These are phyloP conservation scores for Heliopora coerulea DNA, from an alignment of 92 coral and sea anemone species.

Conservation along the genomic window DNA sequence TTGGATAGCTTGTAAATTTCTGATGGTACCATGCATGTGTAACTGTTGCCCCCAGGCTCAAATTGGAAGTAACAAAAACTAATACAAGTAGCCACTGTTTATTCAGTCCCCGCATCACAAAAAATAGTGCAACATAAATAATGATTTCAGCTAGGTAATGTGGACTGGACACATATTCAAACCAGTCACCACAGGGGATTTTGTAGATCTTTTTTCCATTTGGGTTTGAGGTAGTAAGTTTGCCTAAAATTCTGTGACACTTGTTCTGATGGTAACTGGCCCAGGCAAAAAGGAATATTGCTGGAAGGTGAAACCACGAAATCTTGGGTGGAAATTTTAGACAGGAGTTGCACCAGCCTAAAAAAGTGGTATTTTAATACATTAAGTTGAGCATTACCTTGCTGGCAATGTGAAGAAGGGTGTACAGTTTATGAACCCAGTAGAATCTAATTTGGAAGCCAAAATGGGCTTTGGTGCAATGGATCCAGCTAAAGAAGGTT, in stretches of 20 bases:
- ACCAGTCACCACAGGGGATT: constrained; percentile 94
- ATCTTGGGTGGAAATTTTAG: constrained; percentile 18
- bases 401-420: no score
- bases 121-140: constrained; percentile 73
- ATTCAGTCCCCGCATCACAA: constrained; percentile 62
- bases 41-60: constrained; percentile 69
- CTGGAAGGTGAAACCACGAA: constrained; percentile 60
- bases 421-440: no score
- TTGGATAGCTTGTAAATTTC: constrained; percentile 81
- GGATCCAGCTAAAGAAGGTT: no score
- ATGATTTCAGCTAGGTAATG: constrained; percentile 93
- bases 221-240: constrained; percentile 47
- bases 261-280: constrained; percentile 83
- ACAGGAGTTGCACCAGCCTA: constrained; percentile 62
- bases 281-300: constrained; percentile 66
- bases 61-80: constrained; percentile 70
- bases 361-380: no score
- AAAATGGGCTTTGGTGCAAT: no score
- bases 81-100: constrained; percentile 65
- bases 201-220: constrained; percentile 53
- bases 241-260: constrained; percentile 81
- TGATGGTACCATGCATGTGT: constrained; percentile 83
- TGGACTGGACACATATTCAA: constrained; percentile 81
- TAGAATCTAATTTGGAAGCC: no score
- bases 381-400: no score